These are phyloP conservation scores for Sebastes oblongus DNA, from an alignment of 2,797 vertebrate genomes.

Conservation along the genomic window DNA sequence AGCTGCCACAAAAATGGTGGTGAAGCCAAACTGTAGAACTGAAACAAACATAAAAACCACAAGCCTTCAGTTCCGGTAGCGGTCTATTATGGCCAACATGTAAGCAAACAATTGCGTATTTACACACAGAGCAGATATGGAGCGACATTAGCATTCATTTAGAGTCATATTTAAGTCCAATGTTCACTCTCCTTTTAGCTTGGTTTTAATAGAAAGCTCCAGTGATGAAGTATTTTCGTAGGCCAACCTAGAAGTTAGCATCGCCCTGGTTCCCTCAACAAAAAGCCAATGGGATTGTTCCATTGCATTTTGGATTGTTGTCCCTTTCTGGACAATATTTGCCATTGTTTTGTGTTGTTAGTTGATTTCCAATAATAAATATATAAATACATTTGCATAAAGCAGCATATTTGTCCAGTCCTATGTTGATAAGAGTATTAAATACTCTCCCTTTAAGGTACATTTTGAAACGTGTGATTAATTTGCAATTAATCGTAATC, in stretches of 20 bases:
- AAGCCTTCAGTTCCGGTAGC: neutral
- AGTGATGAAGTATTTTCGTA: neutral
- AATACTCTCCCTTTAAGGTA: no score
- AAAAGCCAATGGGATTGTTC: neutral
- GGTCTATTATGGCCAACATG: neutral
- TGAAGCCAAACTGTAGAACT: slow-evolving; percentile 98
- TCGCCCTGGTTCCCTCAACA: neutral
- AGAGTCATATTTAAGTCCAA: neutral
- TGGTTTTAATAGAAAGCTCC: neutral
- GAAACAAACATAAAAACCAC: slow-evolving; percentile 9
- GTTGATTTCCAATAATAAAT: no score
- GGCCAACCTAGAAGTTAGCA: neutral
- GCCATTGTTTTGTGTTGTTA: no score
- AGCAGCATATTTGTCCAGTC: no score
- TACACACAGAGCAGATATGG: neutral
- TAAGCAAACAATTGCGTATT: neutral
- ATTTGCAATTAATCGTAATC: no score
- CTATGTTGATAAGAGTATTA: no score
- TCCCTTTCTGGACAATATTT: no score
- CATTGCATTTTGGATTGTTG: neutral
- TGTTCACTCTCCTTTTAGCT: neutral
- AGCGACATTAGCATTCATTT: neutral
- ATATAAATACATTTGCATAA: no score
- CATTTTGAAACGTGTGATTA: no score
- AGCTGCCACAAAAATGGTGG: slow-evolving; percentile 97